Percentiles rank a stretch among this genome's conserved stretches.
These are phyloP conservation scores for Luperina testacea DNA, from an alignment of 2,888 invertebrate genomes.

Conservation along the genomic window DNA sequence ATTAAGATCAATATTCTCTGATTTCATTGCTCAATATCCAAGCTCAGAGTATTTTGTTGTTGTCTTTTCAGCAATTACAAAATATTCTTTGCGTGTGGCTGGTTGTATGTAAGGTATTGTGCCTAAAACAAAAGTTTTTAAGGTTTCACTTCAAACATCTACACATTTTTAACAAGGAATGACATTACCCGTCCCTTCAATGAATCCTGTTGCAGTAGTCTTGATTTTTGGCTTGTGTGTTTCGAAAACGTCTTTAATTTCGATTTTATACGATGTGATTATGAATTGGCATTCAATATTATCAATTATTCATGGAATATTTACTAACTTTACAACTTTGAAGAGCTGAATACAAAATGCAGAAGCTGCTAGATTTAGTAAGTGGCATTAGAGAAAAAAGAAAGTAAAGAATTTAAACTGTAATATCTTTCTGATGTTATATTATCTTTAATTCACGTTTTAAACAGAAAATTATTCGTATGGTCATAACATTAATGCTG, in stretches of 20 bases:
- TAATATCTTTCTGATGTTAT: not conserved
- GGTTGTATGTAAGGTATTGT: conserved; percentile 95
- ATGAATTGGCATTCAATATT: not conserved
- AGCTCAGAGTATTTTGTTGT: conserved; percentile 90
- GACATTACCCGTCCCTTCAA: conserved; percentile 78
- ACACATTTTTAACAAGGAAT: conserved; percentile 86
- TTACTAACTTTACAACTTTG: not conserved
- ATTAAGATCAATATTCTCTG: conserved; percentile 53
- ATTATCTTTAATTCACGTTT: not conserved
- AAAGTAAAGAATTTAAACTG: not conserved
- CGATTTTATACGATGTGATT: conserved; percentile 9
- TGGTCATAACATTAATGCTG: not conserved
- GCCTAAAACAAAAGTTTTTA: conserved; percentile 81
- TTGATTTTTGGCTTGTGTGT: conserved; percentile 61
- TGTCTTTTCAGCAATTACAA: conserved; percentile 93
- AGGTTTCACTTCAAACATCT: conserved; percentile 85
- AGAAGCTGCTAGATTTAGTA: not conserved
- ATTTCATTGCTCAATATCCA: conserved; percentile 65
- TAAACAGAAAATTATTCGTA: not conserved
- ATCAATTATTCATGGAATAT: not conserved
- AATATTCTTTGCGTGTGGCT: conserved; percentile 96
- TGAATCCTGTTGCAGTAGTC: conserved; percentile 54
- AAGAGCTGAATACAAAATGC: not conserved
- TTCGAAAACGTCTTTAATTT: conserved; percentile 61
- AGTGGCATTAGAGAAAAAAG: not conserved